Percentiles rank a stretch among this genome's conserved stretches.
These are phyloP conservation scores for Brachynemurus nebulosus DNA, from an alignment of 2,888 invertebrate genomes.

Conservation along the genomic window DNA sequence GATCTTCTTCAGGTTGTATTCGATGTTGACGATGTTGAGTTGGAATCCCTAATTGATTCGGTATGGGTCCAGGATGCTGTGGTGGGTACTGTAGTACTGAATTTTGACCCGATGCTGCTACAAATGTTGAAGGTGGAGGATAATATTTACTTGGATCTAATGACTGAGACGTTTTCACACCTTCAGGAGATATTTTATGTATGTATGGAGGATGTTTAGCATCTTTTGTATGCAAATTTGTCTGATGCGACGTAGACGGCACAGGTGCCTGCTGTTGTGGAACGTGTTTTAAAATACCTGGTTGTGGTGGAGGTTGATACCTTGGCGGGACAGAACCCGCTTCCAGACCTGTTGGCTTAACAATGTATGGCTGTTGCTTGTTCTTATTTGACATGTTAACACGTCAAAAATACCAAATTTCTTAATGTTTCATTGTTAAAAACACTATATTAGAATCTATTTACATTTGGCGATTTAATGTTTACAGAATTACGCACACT, in stretches of 20 bases:
- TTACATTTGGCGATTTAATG: neutral
- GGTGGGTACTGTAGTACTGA: conserved; percentile 13
- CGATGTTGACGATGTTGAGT: conserved; percentile 4
- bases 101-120: neutral
- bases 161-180: neutral
- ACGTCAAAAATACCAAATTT: conserved; percentile 7
- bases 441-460: conserved; percentile 2
- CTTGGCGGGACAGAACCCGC: conserved; percentile 44
- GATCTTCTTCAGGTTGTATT: conserved; percentile 20
- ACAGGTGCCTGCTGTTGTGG: conserved; percentile 33
- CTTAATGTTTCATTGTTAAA: conserved; percentile 5
- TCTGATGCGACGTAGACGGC: conserved; percentile 30
- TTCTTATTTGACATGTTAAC: conserved; percentile 33
- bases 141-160: conserved; percentile 11
- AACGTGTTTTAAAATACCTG: conserved; percentile 49
- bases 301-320: conserved; percentile 64
- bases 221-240: conserved; percentile 20
- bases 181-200: conserved; percentile 18
- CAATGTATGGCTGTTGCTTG: conserved; percentile 27
- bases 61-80: conserved; percentile 13
- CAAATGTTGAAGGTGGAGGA: conserved; percentile 5
- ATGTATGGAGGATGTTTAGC: conserved; percentile 29
- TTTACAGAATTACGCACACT: neutral
- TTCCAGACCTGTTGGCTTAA: conserved; percentile 25
- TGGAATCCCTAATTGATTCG: conserved; percentile 6